Evolutionary conservation across 2,888 invertebrate species (phyloP), one percentile per base, ranked within the genome.

Genomic region (Chrysolina oricalcia): DNA sequence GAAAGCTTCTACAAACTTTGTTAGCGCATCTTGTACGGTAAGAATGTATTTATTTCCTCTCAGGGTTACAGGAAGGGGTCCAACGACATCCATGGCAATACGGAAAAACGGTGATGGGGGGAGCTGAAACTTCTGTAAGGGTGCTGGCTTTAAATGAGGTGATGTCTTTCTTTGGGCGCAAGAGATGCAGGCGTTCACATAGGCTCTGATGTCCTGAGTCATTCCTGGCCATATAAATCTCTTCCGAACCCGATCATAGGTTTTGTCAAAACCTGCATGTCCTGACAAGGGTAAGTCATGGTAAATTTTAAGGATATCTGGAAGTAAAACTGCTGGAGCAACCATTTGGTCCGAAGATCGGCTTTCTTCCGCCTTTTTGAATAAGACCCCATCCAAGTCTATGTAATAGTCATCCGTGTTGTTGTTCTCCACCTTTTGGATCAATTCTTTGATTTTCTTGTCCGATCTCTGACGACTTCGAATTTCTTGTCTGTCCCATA

Each of bases 211-310:
- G 53, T 82, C 80, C 17, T 64, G 65, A 11, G 69, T 74, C 77
- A 85, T 79, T 0, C 74, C 77, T 10, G 73, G 77, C 85, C 85
- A 85, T 53, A 75, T 80, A 67, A 78, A 84, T n/a, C 65, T 41
- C 35, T 73, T 46, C 64, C 76, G 73, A 1, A 85, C 78, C 17
- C 77, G n/a, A 10, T 74, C 78, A 9, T 75, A 77, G 0, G 85
- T 85, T 66, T 82, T 81, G 11, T 84, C 79, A 5, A 79, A 65
- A 13, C 84, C 84, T 15, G 71, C 78, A 77, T 86, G 84, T n/a
- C 85, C 84, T 35, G 81, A 78, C 9, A 80, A 68, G 1, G 79
- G 81, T 41, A 79, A 59, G 40, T 80, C 74, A 70, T 84, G 85
- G 66, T 75, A 77, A 23, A 78, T 73, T 19, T 63, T 17, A 0